Base-by-base conservation (phyloP, 2,888 invertebrate genomes). In the Operophtera brumata region DNA sequence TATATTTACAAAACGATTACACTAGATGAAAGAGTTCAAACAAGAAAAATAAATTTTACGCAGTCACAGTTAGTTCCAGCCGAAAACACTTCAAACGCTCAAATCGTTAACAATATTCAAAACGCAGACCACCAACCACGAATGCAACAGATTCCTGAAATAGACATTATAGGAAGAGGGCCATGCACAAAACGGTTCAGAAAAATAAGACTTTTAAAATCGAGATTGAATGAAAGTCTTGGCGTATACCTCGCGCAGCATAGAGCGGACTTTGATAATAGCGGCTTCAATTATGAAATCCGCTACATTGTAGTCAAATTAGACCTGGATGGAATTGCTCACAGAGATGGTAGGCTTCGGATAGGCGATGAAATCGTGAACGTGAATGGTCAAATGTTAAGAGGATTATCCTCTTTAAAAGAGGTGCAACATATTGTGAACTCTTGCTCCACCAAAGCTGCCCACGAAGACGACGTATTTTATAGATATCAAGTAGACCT, bases 301-400 rank as follows among this genome's bases (percentile, higher is more conserved):
- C 86, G 93, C 25, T 92, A 93, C 66, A 91, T 93, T 56, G 91
- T 93, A 54, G 92, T 93, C 13, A 93, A 93, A 71, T 84, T 94
- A 44, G 93, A 93, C 64, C 86, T 91, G 41, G 92, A 92, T 61
- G 93, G 94, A 45, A 92, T 93, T 78, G 94, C 94, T 20, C 92
- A 93, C 61, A 95, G 96, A 82, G 95, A 96, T 78, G 96, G 96
- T 13, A 92, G 95, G 67, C 91, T 98, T 58, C 92, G 93, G 69
- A 92, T 96, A 54, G 96, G 96, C 10, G 97, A 97, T 83, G 96
- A 97, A 91, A 94, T 97, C 61, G 94, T 97, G 9, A 95, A 96
- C 82, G 95, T 97, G 28, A 97, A 97, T 80, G 96, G 96, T 8
- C 93, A 93, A 71, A 93, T 96, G 61, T 84, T 97, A 55, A 92